Evolutionary conservation across 2,888 invertebrate genomes (phyloP), one percentile per base, ranked within the genome.

Genomic region (Platycheirus albimanus): DNA sequence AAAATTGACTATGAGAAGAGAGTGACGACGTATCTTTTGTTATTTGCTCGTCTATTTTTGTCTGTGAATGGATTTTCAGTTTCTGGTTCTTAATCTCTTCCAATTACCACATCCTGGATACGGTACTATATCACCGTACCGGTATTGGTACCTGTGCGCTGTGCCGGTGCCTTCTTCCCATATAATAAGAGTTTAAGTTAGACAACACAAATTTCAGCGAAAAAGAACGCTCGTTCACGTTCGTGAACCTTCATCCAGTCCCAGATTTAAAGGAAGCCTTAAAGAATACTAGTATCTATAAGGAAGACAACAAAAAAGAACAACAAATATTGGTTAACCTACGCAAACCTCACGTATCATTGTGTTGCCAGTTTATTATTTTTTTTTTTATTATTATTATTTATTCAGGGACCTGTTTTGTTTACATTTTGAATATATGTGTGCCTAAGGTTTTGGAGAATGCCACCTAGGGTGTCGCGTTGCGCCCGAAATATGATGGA

Each of bases 291-390:
- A 36, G n/a, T 19, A 54, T 11, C n/a, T n/a, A 54, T 13, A 41
- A 5, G 30, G 20, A 64, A 8, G 4, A 24, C 33, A 36, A 20
- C 36, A 69, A 47, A 70, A 56, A 38, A 24, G 20, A 41, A 78
- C 66, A 79, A 69, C 75, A 80, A 69, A 70, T 63, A 80, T 75
- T 56, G 69, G 75, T 75, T 56, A 69, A 75, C 67, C 75, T 61
- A 52, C 24, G 45, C 24, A 75, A 75, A 61, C 67, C 75, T 67
- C 74, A 79, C 74, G 74, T 78, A 71, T 61, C 28, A 24, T 58
- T 74, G 61, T 66, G 45, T 61, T 72, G 15, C 5, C 15, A 6
- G 41, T 20, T 61, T 58, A 43, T 54, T 67, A 13, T 30, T 19
- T 20, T 64, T n/a, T 63, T 7, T 66, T 30, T 41, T 15, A 3